A percentile compares a stretch with the other conserved stretches of the same genome.
Conservation (phyloP, 1,140 invertebrate species). For the Fopius arisanus region DNA sequence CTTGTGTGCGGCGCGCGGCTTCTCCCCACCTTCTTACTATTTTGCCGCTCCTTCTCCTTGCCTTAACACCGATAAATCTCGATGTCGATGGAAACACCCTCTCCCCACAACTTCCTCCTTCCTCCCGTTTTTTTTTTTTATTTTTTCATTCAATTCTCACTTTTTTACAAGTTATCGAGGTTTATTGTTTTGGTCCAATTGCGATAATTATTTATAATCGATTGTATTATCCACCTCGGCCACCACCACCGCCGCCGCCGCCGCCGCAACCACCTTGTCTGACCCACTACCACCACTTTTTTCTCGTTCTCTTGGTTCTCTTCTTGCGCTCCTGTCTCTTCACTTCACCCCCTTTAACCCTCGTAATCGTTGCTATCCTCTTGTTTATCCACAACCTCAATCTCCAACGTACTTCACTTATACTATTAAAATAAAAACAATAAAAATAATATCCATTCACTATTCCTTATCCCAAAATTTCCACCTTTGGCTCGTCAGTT, state of each 20-base stretch:
- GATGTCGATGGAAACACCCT: background rate
- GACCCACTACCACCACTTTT: conserved; percentile 30
- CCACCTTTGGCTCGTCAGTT: conserved; percentile 57
- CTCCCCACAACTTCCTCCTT: background rate
- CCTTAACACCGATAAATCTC: background rate
- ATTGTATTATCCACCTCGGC: conserved; percentile 4
- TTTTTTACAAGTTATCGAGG: background rate
- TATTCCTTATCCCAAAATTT: conserved; percentile 59
- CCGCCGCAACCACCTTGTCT: conserved; percentile 29
- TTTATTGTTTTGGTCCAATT: conserved; percentile 6
- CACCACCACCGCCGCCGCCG: too few relatives aligned
- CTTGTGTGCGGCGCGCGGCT: conserved; percentile 3
- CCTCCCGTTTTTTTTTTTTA: background rate
- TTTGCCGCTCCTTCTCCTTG: conserved; percentile 17
- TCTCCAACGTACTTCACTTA: conserved; percentile 22
- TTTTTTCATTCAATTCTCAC: background rate
- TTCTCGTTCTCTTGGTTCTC: conserved; percentile 35
- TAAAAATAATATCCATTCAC: conserved; percentile 43
- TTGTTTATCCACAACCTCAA: conserved; percentile 24
- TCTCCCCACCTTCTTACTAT: conserved; percentile 19
- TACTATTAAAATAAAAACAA: conserved; percentile 2
- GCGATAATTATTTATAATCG: background rate
- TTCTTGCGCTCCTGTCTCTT: conserved; percentile 22
- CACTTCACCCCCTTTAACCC: conserved; percentile 30
- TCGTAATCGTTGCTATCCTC: conserved; percentile 24